Evolutionary conservation across 2,113 vertebrate genomes (phyloP), one percentile per base, ranked within the genome.

Genomic region (Triplophysa tibetana): DNA sequence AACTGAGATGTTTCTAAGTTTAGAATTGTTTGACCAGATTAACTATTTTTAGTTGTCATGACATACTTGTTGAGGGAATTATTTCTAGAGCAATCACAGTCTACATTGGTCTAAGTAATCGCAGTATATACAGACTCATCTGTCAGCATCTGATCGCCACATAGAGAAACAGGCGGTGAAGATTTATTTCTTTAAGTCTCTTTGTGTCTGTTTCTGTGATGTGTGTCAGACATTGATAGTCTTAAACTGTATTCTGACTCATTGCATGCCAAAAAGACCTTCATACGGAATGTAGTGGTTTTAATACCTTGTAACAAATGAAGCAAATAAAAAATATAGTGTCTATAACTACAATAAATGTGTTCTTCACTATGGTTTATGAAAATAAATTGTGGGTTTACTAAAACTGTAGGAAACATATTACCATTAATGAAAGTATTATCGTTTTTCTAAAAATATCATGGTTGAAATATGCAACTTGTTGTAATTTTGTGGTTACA

Each of bases 211-310:
- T 79, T 23, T 81, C 70, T 54, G 33, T 65, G 73, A 29, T 14
- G 38, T 38, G 26, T 72, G 54, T 48, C 17, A 60, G 26, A 64
- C 38, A 62, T 50, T 6, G 70, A 13, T 70, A 48, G 78, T 82
- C 52, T 79, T 76, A 87, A 86, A 68, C 19, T 87, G 62, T 85
- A 82, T 88, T 82, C 86, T 81, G 86, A 79, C 19, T 75, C 50
- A 81, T 87, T 92, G 93, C 93, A 94, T 94, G 93, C 90, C 92
- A 93, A 93, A 93, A 90, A 92, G 33, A 88, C 85, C 88, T 88
- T 87, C 82, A 85, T 87, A 75, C 88, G 86, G 80, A 80, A 86
- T n/a, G 81, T 78, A 85, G 52, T 88, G 26, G 86, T 85, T 62
- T 82, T 75, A 86, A 89, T 82, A 85, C 73, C 82, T 85, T 60